A percentile compares a stretch with the other conserved stretches of the same genome.
These are phyloP conservation scores for Leptopilina syphax DNA, from an alignment of 2,888 invertebrate species.

Conservation along the genomic window DNA sequence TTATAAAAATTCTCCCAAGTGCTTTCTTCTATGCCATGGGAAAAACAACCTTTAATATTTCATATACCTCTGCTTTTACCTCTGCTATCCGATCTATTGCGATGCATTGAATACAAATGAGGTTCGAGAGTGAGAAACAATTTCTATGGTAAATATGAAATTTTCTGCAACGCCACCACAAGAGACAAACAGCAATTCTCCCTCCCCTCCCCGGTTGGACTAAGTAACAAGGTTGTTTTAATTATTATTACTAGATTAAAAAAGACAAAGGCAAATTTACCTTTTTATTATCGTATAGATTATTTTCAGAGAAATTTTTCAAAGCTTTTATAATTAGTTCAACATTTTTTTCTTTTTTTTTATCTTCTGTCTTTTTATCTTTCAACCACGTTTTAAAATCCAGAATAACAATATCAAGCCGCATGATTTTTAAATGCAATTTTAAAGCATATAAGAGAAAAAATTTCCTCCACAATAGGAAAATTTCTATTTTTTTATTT, in stretches of 20 bases:
- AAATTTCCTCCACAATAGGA: too few species aligned
- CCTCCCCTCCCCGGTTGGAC: neutral
- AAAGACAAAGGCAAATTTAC: slow-evolving; percentile 3
- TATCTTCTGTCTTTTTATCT: too few species aligned
- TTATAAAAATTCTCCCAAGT: slow-evolving; percentile 25
- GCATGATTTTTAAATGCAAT: too few species aligned
- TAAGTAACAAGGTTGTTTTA: slow-evolving; percentile 28
- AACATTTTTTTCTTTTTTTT: neutral
- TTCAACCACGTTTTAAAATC: too few species aligned
- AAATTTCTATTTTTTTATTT: too few species aligned
- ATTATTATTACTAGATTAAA: neutral
- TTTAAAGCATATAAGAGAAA: too few species aligned
- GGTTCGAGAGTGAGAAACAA: slow-evolving; percentile 62
- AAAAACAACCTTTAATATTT: slow-evolving; percentile 39
- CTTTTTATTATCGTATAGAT: neutral
- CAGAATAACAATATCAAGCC: too few species aligned
- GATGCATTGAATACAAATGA: slow-evolving; percentile 67
- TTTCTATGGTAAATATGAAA: slow-evolving; percentile 67
- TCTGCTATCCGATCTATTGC: slow-evolving; percentile 53
- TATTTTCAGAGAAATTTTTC: neutral
- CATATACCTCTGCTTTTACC: slow-evolving; percentile 39
- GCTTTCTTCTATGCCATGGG: slow-evolving; percentile 9
- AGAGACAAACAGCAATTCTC: slow-evolving; percentile 37
- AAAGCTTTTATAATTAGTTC: neutral
- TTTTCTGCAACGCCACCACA: slow-evolving; percentile 55